phyloP scores from a whole-genome alignment of 2,797 vertebrate genomes.

The Synaphobranchus kaupii region DNA sequence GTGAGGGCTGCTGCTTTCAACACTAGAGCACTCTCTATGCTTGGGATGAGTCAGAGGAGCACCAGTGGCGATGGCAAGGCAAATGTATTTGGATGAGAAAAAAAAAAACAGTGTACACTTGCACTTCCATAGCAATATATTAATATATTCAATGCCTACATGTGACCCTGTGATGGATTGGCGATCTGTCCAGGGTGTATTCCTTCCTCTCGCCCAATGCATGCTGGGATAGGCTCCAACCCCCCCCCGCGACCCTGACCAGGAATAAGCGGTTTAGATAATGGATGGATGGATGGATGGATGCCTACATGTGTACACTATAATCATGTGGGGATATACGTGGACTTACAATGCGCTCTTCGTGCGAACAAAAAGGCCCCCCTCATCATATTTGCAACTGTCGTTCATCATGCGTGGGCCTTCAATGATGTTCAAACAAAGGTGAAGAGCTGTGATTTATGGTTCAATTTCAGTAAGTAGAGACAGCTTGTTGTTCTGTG shows the following conservation, averaged over 20 bases:
- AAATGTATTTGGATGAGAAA: constrained; percentile 12
- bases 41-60: constrained; percentile 20
- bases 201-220: too few relatives aligned
- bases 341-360: background rate
- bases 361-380: background rate
- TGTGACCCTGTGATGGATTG: background rate
- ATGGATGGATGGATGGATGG: background rate
- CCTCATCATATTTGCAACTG: background rate
- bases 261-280: too few relatives aligned
- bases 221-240: too few relatives aligned
- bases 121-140: background rate
- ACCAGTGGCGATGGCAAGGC: background rate
- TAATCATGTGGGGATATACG: background rate
- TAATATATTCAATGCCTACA: background rate
- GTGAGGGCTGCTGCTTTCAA: background rate
- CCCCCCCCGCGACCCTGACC: too few relatives aligned
- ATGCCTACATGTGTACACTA: background rate
- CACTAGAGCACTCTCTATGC: constrained; percentile 13
- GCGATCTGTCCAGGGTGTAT: too few relatives aligned
- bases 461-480: background rate
- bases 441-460: background rate
- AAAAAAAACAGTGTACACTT: constrained; percentile 4
- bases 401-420: background rate
- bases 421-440: background rate
- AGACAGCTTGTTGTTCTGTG: background rate